These are phyloP conservation scores for Corvus hawaiiensis DNA, from an alignment of 2,113 vertebrate genomes.

Conservation along the genomic window DNA sequence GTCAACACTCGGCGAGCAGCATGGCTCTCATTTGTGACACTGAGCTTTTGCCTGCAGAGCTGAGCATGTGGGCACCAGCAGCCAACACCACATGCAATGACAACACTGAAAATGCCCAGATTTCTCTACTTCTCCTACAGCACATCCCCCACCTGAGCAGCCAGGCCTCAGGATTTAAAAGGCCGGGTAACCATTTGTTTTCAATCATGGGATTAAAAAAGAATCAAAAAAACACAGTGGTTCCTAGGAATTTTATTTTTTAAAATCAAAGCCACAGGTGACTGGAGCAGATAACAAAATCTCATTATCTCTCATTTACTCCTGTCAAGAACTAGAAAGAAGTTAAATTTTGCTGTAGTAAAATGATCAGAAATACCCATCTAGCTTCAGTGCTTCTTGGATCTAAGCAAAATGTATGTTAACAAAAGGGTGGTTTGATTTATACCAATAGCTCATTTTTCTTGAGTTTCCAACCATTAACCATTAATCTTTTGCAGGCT, in stretches of 20 bases:
- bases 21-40: background rate
- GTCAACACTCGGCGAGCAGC: background rate
- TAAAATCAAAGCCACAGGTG: background rate
- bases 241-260: background rate
- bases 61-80: background rate
- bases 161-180: background rate
- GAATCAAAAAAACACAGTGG: rapidly evolving
- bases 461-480: background rate
- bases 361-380: background rate
- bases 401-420: background rate
- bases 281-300: background rate
- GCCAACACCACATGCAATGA: background rate
- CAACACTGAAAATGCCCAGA: background rate
- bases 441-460: background rate
- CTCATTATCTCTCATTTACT: background rate
- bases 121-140: background rate
- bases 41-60: background rate
- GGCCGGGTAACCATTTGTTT: rapidly evolving
- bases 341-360: background rate
- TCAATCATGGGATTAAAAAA: background rate
- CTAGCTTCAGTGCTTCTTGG: background rate
- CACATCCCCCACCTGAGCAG: background rate
- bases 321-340: background rate
- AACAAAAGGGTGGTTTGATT: background rate
- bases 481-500: background rate